Evolutionary conservation across 2,888 invertebrate genomes (phyloP).

Genomic region (Ariolimax columbianus): DNA sequence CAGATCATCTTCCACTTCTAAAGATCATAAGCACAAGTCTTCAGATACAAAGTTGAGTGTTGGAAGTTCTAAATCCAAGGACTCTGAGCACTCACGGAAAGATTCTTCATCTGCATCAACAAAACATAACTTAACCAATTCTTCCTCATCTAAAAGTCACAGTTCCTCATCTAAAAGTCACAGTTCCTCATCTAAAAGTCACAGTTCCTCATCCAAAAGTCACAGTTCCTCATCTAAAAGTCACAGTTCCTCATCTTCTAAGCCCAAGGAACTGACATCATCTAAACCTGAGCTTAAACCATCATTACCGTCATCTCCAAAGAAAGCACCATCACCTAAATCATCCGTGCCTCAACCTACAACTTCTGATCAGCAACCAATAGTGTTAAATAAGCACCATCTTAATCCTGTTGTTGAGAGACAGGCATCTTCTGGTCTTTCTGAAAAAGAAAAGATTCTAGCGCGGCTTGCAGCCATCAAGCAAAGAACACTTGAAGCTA

Average conservation of each 20-base stretch:
- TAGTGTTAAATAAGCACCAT: conserved; percentile 44
- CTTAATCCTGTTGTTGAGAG: conserved; percentile 50
- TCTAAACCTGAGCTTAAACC: conserved; percentile 6
- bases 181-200: neutral
- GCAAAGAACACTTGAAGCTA: conserved; percentile 44
- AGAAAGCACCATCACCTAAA: neutral
- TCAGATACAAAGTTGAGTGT: neutral
- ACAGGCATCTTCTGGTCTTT: conserved; percentile 10
- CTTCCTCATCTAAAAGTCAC: conserved; percentile 11
- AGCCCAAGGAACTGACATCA: neutral
- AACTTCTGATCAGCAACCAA: conserved; percentile 24
- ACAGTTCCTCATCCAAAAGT: conserved; percentile 9
- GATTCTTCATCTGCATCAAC: conserved; percentile 3
- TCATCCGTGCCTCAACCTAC: neutral
- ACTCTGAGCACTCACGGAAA: conserved; percentile 8
- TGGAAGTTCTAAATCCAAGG: conserved; percentile 16
- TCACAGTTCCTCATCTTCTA: neutral
- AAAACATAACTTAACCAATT: neutral
- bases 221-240: neutral
- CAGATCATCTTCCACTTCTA: conserved; percentile 5
- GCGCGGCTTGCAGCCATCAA: conserved; percentile 50
- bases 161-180: neutral
- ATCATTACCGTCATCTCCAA: conserved; percentile 30
- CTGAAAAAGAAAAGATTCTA: conserved; percentile 45
- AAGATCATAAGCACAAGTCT: conserved; percentile 25